Percentiles rank a stretch among this genome's conserved stretches.
phyloP scores from a whole-genome alignment of 2,113 vertebrate species.

The Eidolon helvum region DNA sequence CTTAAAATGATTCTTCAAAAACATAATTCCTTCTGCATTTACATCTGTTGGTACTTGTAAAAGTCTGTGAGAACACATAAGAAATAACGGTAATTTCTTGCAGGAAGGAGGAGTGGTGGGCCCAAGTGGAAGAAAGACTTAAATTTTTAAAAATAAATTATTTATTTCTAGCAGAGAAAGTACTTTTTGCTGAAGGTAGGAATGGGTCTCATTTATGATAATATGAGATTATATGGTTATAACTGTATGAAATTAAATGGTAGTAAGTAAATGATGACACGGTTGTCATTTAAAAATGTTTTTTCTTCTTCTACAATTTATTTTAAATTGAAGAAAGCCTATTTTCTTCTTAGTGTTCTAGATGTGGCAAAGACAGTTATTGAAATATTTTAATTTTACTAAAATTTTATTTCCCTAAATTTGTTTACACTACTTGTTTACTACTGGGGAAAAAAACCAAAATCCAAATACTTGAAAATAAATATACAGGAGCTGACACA shows the following conservation, averaged over 20 bases:
- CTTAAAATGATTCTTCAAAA: not conserved
- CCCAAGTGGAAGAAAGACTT: not conserved
- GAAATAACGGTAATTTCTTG: not conserved
- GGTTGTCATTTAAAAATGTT: not conserved
- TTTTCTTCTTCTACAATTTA: not conserved
- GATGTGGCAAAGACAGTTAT: not conserved
- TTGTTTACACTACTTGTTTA: constrained; percentile 26
- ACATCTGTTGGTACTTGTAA: not conserved
- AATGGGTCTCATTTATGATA: not conserved
- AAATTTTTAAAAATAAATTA: not conserved
- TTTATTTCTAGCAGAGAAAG: not conserved
- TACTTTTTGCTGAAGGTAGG: not conserved
- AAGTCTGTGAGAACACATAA: not conserved
- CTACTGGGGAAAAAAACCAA: not conserved
- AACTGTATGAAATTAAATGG: not conserved
- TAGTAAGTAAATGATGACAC: not conserved
- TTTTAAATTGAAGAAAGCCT: not conserved
- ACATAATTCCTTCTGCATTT: not conserved
- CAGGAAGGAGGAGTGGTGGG: not conserved
- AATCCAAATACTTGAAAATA: constrained; percentile 18
- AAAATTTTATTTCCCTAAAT: not conserved
- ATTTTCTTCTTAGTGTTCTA: not conserved
- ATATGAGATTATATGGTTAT: not conserved
- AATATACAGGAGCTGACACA: not conserved
- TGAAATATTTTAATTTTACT: constrained; percentile 16